These are phyloP conservation scores for Centropus bengalensis DNA, from an alignment of 2,113 vertebrate species.

Conservation along the genomic window DNA sequence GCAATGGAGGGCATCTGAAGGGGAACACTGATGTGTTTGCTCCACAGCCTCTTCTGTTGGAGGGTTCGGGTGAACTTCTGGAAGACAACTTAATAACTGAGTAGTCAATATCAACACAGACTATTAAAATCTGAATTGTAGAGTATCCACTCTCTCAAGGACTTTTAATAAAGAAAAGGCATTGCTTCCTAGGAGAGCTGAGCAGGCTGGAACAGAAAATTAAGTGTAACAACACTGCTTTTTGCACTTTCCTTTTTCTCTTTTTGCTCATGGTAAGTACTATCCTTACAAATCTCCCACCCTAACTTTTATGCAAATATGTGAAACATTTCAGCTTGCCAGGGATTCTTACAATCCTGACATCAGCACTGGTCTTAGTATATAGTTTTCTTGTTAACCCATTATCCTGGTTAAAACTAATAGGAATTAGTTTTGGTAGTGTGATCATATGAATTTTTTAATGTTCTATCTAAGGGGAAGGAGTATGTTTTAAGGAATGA, in stretches of 20 bases:
- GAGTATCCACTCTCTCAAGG: slow-evolving; percentile 16
- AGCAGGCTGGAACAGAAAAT: slow-evolving; percentile 17
- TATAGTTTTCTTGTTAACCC: background rate
- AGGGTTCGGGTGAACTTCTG: slow-evolving; percentile 2
- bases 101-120: background rate
- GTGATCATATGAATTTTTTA: background rate
- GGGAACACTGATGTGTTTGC: background rate
- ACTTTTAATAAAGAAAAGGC: slow-evolving; percentile 23
- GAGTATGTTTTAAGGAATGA: background rate
- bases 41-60: background rate
- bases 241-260: background rate
- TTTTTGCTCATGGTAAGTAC: background rate
- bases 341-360: background rate
- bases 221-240: background rate
- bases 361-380: background rate
- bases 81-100: slow-evolving; percentile 59
- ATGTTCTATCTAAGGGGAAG: background rate
- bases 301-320: background rate
- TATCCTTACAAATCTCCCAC: background rate
- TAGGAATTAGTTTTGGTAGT: background rate
- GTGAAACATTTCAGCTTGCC: background rate
- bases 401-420: background rate
- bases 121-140: slow-evolving; percentile 42
- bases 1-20: background rate
- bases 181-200: slow-evolving; percentile 14